Percentiles rank a stretch among this genome's conserved stretches.
phyloP scores from a whole-genome alignment of 2,797 vertebrate species.

The Silurus aristotelis region DNA sequence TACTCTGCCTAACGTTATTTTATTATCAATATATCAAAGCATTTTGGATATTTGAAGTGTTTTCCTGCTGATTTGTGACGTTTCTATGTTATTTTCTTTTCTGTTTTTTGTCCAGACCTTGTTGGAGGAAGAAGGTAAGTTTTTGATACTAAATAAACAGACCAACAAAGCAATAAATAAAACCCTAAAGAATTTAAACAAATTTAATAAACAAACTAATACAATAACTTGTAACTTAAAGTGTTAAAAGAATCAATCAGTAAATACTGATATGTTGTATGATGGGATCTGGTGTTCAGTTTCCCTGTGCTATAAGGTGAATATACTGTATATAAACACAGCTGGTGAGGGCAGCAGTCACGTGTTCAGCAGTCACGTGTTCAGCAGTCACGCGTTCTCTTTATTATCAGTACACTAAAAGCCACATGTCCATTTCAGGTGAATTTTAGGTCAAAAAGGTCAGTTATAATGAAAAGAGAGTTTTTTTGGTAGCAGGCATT shows the following conservation, averaged over 20 bases:
- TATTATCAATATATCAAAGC: no score
- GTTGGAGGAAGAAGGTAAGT: conserved; percentile 43
- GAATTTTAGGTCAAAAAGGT: no score
- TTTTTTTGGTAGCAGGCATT: neutral
- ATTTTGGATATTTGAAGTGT: neutral
- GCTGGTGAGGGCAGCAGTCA: neutral
- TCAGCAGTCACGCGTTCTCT: neutral
- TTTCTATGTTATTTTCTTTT: neutral
- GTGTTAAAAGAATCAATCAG: no score
- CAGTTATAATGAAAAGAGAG: no score
- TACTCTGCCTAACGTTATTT: no score
- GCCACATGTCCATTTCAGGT: neutral
- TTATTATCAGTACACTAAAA: neutral
- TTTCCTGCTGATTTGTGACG: neutral
- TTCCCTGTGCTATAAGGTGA: no score
- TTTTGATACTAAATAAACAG: neutral
- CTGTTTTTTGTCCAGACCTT: conserved; percentile 46
- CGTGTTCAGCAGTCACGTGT: neutral
- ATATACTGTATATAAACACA: neutral
- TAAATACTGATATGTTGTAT: no score
- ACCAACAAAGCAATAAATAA: no score
- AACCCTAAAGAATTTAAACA: no score
- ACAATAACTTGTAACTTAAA: no score
- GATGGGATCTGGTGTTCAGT: no score
- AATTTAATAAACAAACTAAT: no score